Base-by-base conservation (phyloP, 2,113 vertebrate genomes). In the Xenopus borealis region DNA sequence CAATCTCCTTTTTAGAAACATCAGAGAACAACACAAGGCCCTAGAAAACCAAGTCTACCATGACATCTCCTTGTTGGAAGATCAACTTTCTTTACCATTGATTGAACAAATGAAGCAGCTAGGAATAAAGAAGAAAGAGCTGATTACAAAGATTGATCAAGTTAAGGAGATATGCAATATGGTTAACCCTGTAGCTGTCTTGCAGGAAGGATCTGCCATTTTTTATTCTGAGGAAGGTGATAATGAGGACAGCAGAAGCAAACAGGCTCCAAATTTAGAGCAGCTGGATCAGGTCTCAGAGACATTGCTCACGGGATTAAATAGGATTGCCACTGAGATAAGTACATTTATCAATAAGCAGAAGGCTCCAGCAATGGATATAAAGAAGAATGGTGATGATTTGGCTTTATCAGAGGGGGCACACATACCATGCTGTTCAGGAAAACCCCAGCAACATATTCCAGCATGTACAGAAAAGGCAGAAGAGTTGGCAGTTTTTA, bases 21-120 rank as follows among this genome's bases (percentile, higher is more conserved):
- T 68, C 76, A 14, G 62, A 44, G 19, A 14, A 12, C n/a, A 52
- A 23, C 44, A 68, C n/a, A 20, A 72, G n/a, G 27, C 10, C 44
- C 59, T 75, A 8, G 57, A 69, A 20, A 67, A 62, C 19, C 44
- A 46, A 18, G 59, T 55, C 13, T 40, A 58, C 17, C 11, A 55
- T 9, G 73, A 69, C 16, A 62, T 75, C 57, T 69, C 45, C 66
- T 17, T 57, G 8, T 44, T 62, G 46, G 40, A 46, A 12, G 57
- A 62, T 13, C 69, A 75, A 8, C 46, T 75, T 16, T 52, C 45
- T 4, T 33, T 33, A 12, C 59, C 55, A 3, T 30, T 75, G n/a
- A 50, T 66, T 3, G 66, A 62, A 44, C 66, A 69, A 27, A 75
- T 75, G 16, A 57, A 69, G 30, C 65, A 75, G 18, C 12, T 75